Evolutionary conservation across 2,888 invertebrate genomes (phyloP).

Genomic region (Trissoscelio sp.): DNA sequence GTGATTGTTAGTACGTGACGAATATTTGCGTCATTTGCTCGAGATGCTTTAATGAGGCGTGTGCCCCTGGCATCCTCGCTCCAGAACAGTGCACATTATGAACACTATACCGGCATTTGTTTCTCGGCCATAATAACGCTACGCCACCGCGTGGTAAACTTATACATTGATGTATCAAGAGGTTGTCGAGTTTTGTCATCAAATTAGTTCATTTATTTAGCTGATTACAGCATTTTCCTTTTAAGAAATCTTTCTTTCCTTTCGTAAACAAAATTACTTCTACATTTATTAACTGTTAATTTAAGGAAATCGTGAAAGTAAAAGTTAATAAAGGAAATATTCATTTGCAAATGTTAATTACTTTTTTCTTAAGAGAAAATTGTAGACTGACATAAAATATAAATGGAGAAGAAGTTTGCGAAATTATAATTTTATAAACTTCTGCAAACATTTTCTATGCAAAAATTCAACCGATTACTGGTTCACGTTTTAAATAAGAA

Average conservation of each 20-base stretch:
- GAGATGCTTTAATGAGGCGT: conserved; percentile 77
- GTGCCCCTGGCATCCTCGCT: conserved; percentile 72
- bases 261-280: neutral
- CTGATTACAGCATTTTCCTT: neutral
- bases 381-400: neutral
- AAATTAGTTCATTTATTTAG: neutral
- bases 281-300: no score
- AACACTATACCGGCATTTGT: conserved; percentile 38
- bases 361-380: neutral
- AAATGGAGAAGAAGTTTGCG: neutral
- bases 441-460: neutral
- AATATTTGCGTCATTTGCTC: conserved; percentile 75
- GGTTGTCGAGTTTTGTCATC: conserved; percentile 13
- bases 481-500: neutral
- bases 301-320: no score
- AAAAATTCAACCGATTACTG: neutral
- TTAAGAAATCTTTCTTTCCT: neutral
- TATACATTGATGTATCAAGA: conserved; percentile 15
- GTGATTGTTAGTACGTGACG: conserved; percentile 70
- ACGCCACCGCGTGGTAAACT: conserved; percentile 7
- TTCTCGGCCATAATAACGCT: conserved; percentile 27
- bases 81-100: conserved; percentile 33
- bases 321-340: neutral
- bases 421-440: neutral
- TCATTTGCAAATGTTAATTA: neutral